A percentile compares a stretch with the other conserved stretches of the same genome.
Conservation (phyloP, 92 coral and sea anemone genomes). For the Palythoa grandis region DNA sequence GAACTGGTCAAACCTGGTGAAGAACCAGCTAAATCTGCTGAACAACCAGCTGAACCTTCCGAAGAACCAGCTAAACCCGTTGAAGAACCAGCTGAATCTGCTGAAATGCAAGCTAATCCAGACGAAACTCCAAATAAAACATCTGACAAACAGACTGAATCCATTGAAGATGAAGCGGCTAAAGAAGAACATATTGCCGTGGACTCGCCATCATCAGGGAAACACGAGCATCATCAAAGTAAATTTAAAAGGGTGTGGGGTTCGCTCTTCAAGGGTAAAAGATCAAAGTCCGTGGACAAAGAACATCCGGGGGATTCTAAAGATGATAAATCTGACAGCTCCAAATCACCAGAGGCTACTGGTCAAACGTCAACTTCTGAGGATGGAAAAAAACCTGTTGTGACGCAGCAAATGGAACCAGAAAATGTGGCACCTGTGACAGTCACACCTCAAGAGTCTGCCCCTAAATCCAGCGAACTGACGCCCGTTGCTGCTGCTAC, state of each 20-base stretch:
- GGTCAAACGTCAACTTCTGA: background rate
- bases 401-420: background rate
- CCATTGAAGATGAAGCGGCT: background rate
- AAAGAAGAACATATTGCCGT: background rate
- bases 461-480: background rate
- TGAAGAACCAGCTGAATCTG: background rate
- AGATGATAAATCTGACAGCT: background rate
- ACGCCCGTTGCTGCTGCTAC: background rate
- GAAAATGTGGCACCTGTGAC: background rate
- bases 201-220: slow-evolving; percentile 22
- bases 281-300: slow-evolving; percentile 29
- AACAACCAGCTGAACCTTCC: background rate
- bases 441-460: background rate
- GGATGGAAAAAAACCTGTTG: background rate
- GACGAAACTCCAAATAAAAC: background rate
- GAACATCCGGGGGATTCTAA: slow-evolving; percentile 10
- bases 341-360: slow-evolving; percentile 22
- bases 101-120: background rate
- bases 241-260: slow-evolving; percentile 59
- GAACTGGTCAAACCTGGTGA: background rate
- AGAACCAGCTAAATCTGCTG: background rate
- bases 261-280: slow-evolving; percentile 55
- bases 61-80: slow-evolving; percentile 7
- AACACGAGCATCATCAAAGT: slow-evolving; percentile 32
- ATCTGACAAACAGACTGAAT: background rate